Percentiles rank a stretch among this genome's conserved stretches.
These are phyloP conservation scores for Cerastis leucographa DNA, from an alignment of 2,888 invertebrate species.

Conservation along the genomic window DNA sequence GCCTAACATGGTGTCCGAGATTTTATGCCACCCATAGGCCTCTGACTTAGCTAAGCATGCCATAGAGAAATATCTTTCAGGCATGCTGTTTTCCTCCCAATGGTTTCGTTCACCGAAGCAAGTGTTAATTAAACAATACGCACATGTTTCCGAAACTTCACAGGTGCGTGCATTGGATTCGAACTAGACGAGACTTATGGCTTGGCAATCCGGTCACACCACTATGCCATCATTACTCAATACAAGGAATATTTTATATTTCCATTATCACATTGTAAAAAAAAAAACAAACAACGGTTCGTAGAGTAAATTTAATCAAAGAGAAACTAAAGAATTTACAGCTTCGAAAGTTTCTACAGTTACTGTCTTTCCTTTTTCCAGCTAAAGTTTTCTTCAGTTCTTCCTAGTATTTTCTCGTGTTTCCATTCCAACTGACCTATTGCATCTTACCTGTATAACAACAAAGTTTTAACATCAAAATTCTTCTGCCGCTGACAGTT, in stretches of 20 bases:
- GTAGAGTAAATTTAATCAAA: conserved; percentile 33
- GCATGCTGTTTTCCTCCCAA: no score
- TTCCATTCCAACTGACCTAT: conserved; percentile 38
- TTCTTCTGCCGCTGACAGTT: conserved; percentile 65
- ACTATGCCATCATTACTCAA: no score
- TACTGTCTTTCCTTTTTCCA: conserved; percentile 14
- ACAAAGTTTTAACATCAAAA: conserved; percentile 60
- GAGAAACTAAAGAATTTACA: conserved; percentile 28
- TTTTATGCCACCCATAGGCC: no score
- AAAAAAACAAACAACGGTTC: not conserved
- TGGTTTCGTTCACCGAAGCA: no score
- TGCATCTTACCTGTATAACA: conserved; percentile 34
- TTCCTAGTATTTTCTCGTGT: conserved; percentile 2
- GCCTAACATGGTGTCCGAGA: no score
- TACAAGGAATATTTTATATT: not conserved
- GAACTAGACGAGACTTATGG: no score
- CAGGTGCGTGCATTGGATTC: no score
- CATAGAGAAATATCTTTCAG: no score
- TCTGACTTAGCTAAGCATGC: no score
- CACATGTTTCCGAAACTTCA: no score
- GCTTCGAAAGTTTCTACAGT: conserved; percentile 26
- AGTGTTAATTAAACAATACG: no score
- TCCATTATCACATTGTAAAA: not conserved
- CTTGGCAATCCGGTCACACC: no score
- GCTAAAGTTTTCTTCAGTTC: conserved; percentile 35